Conservation (phyloP, 2,888 invertebrate genomes). For the Aphelenchoides bicaudatus region DNA sequence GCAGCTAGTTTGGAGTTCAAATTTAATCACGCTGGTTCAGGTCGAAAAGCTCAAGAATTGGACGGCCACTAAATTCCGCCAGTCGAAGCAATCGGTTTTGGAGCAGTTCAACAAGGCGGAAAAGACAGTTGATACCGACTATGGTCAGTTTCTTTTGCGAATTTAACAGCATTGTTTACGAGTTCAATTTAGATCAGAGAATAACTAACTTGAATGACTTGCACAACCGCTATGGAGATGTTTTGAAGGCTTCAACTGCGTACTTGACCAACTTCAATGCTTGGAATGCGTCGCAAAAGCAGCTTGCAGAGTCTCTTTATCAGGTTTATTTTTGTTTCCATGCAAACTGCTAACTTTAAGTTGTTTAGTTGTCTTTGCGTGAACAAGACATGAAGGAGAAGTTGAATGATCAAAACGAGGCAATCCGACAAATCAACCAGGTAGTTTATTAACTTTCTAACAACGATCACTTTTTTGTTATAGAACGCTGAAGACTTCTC, state of each 20-base stretch:
- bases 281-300: constrained; percentile 79
- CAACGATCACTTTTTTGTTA: too few species aligned
- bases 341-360: constrained; percentile 71
- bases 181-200: neutral
- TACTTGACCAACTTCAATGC: constrained; percentile 83
- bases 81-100: constrained; percentile 89
- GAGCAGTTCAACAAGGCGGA: constrained; percentile 82
- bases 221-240: constrained; percentile 66
- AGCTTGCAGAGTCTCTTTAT: constrained; percentile 85
- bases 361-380: neutral
- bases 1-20: too few species aligned
- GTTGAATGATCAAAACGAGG: constrained; percentile 63
- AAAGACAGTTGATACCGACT: constrained; percentile 25
- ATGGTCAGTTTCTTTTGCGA: too few species aligned
- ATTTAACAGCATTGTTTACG: too few species aligned
- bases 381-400: constrained; percentile 28
- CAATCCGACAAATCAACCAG: constrained; percentile 12
- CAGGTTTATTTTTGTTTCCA: constrained; percentile 93
- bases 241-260: constrained; percentile 79
- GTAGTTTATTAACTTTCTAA: constrained; percentile 70
- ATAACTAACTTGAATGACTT: constrained; percentile 26
- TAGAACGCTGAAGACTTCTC: too few species aligned
- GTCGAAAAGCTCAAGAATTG: constrained; percentile 89
- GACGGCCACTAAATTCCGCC: constrained; percentile 97
- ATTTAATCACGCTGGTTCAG: too few species aligned